These are phyloP conservation scores for Cottus gobio DNA, from an alignment of 2,113 vertebrate genomes.

Conservation along the genomic window DNA sequence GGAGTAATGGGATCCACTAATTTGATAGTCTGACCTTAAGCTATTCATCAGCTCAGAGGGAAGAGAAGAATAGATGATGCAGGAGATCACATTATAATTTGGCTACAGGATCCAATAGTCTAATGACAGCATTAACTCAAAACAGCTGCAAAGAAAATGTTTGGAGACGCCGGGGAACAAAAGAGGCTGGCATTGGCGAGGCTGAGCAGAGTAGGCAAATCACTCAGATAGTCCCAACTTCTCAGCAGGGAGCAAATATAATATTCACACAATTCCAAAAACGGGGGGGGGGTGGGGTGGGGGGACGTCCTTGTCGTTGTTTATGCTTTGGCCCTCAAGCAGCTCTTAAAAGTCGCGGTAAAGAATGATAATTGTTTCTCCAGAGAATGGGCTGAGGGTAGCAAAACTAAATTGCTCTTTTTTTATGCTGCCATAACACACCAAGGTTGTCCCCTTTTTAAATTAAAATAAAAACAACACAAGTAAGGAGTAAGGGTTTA, in stretches of 20 bases:
- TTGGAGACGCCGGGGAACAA: slow-evolving; percentile 58
- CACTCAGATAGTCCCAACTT: slow-evolving; percentile 46
- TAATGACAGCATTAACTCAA: slow-evolving; percentile 77
- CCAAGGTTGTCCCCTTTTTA: slow-evolving; percentile 45
- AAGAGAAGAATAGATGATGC: slow-evolving; percentile 77
- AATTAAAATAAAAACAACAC: slow-evolving; percentile 48
- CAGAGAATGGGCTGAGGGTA: slow-evolving; percentile 47
- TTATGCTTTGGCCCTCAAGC: slow-evolving; percentile 54
- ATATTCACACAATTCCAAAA: slow-evolving; percentile 68
- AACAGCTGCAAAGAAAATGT: slow-evolving; percentile 76
- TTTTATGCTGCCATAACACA: slow-evolving; percentile 15
- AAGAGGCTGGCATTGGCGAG: slow-evolving; percentile 12
- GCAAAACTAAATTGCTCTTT: slow-evolving; percentile 32
- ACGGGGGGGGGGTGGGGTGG: slow-evolving; percentile 13
- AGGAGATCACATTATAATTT: slow-evolving; percentile 79
- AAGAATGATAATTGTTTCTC: slow-evolving; percentile 73
- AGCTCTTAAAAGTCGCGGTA: slow-evolving; percentile 69
- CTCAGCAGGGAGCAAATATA: slow-evolving; percentile 63
- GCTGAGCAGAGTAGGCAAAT: slow-evolving; percentile 36
- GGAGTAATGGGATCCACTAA: slow-evolving; percentile 79
- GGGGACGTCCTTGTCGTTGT: slow-evolving; percentile 53
- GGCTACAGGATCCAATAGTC: slow-evolving; percentile 76
- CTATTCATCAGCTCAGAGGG: slow-evolving; percentile 77
- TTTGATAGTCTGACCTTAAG: slow-evolving; percentile 81
- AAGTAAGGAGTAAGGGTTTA: slow-evolving; percentile 18